A percentile compares a stretch with the other conserved stretches of the same genome.
These are phyloP conservation scores for Ditylenchus weischeri DNA, from an alignment of 2,888 invertebrate genomes.

Conservation along the genomic window DNA sequence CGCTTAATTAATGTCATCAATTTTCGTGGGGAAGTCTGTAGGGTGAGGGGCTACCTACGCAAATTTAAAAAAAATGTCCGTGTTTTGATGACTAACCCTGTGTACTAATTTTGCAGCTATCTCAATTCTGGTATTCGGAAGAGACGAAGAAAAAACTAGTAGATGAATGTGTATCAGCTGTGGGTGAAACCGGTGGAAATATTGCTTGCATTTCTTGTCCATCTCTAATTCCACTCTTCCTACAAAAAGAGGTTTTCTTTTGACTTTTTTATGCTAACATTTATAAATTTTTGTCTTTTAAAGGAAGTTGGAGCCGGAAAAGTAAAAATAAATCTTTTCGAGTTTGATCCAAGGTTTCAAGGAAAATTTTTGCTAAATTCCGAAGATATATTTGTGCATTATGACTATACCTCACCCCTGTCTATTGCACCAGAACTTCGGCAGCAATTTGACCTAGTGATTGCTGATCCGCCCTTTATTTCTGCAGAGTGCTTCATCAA, in stretches of 20 bases:
- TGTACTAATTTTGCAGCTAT: slow-evolving; percentile 73
- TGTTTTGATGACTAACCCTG: too few species aligned
- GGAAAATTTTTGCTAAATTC: slow-evolving; percentile 51
- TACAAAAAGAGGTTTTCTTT: slow-evolving; percentile 28
- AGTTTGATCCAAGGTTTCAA: slow-evolving; percentile 80
- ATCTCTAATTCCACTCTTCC: slow-evolving; percentile 29
- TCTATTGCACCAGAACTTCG: slow-evolving; percentile 68
- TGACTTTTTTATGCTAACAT: background rate
- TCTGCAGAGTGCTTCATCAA: slow-evolving; percentile 65
- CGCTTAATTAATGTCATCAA: too few species aligned
- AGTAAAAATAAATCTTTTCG: slow-evolving; percentile 64
- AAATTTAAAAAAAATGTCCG: too few species aligned
- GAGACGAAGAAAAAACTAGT: slow-evolving; percentile 73
- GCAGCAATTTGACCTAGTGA: slow-evolving; percentile 72
- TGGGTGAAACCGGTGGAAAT: slow-evolving; percentile 12
- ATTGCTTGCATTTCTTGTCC: slow-evolving; percentile 42
- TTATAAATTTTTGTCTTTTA: slow-evolving; percentile 6
- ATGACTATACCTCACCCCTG: slow-evolving; percentile 76
- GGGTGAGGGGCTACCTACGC: too few species aligned
- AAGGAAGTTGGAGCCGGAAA: slow-evolving; percentile 16
- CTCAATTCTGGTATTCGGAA: slow-evolving; percentile 94
- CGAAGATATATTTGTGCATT: slow-evolving; percentile 76
- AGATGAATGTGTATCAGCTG: slow-evolving; percentile 63
- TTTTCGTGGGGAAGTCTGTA: too few species aligned
- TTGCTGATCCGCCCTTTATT: slow-evolving; percentile 91